Evolutionary conservation across 2,113 vertebrate genomes (phyloP), one percentile per base, ranked within the genome.

Genomic region (Equus przewalskii): DNA sequence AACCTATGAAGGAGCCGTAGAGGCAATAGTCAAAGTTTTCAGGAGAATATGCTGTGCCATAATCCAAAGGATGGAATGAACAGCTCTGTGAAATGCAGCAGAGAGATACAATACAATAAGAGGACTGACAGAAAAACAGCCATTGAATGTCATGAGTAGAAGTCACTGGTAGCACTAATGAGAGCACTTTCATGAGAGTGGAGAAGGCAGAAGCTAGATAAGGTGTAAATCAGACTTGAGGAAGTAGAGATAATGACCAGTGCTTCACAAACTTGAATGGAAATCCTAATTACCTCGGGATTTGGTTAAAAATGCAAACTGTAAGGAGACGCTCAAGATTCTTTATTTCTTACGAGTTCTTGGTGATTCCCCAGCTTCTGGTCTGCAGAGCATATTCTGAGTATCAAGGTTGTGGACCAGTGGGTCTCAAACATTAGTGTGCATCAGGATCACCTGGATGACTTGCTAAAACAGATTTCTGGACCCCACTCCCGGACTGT

Each of bases 221-320:
- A 18, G 2, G 36, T 58, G 0, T 72, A 62, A 60, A 41, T 36
- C 56, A 85, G 65, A 75, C 46, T 33, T 83, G 7, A 86, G 19
- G 8, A 89, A 70, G 49, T 73, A 19, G 21, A 5, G 33, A 62
- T 78, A 22, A 67, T 26, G 28, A 49, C n/a, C 8, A 65, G 36
- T 65, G 33, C 49, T 62, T 95, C 36, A 33, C 15, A 56, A 70
- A 26, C 6, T 81, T 86, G 22, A 60, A 33, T 49, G 3, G 22
- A 10, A 26, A 46, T 80, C 41, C 33, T 44, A 49, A 49, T 76
- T n/a, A 70, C 36, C 8, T 56, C 2, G n/a, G 33, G 11, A 64
- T 73, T 92, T 83, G 54, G 26, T 73, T 86, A 30, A 95, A 96
- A 85, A 95, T 67, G 46, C 7, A 65, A 28, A 95, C 64, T 56